Conservation (phyloP, 2,797 vertebrate genomes). For the Spatula versicolor region DNA sequence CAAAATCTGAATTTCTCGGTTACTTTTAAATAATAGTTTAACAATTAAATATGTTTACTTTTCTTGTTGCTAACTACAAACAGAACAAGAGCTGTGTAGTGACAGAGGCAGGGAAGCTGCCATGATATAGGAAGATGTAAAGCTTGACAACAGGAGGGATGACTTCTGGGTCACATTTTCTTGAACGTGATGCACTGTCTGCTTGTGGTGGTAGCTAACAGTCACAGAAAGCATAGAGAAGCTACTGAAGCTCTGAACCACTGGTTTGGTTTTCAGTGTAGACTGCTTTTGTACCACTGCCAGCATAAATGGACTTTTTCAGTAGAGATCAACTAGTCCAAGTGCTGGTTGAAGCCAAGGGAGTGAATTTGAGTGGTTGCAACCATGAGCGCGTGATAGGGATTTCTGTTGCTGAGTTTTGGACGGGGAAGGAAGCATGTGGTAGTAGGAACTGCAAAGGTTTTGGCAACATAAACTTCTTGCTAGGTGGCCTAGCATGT, state of each 20-base stretch:
- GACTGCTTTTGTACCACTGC: neutral
- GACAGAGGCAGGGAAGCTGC: neutral
- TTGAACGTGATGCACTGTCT: neutral
- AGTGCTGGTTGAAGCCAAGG: neutral
- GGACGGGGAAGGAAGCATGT: neutral
- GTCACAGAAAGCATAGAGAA: neutral
- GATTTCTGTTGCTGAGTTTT: neutral
- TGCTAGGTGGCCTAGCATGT: fast-evolving
- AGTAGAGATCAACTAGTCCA: neutral
- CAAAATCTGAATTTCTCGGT: neutral
- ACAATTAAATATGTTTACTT: neutral
- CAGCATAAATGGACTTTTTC: neutral
- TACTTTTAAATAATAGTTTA: neutral
- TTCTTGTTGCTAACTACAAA: neutral
- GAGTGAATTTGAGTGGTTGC: fast-evolving
- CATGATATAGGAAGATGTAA: neutral
- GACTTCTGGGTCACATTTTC: neutral
- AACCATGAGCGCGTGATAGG: fast-evolving
- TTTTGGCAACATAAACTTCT: neutral
- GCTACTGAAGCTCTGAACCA: neutral
- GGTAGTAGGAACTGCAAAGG: neutral
- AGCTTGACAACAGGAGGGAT: neutral
- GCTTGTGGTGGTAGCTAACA: neutral
- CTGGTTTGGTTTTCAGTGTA: neutral
- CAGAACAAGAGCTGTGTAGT: neutral